Evolutionary conservation across 2,797 vertebrate species (phyloP).

Genomic region (Garrulus glandarius): DNA sequence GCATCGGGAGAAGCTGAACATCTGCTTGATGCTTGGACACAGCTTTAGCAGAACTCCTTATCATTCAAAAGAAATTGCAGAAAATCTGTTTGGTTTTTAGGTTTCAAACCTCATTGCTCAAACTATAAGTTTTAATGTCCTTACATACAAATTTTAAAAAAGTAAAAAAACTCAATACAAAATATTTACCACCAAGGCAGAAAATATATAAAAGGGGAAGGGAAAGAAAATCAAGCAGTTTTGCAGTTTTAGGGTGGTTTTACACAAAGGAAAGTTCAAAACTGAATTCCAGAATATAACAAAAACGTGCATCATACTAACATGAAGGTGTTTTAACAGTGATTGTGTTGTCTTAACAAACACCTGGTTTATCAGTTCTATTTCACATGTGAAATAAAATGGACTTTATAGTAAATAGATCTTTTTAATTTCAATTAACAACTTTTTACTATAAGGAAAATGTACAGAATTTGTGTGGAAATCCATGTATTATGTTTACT

Average conservation of each 20-base stretch:
- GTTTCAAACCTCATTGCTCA: neutral
- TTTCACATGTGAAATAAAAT: slow-evolving; percentile 56
- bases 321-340: slow-evolving; percentile 52
- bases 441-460: slow-evolving; percentile 40
- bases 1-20: slow-evolving; percentile 42
- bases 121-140: neutral
- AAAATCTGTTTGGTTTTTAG: slow-evolving; percentile 17
- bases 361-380: neutral
- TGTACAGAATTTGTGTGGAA: slow-evolving; percentile 53
- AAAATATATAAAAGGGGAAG: neutral
- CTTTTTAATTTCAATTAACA: slow-evolving; percentile 52
- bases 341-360: slow-evolving; percentile 40
- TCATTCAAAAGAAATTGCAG: neutral
- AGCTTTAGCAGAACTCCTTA: slow-evolving; percentile 23
- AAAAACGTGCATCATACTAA: slow-evolving; percentile 21
- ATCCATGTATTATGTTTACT: slow-evolving; percentile 55
- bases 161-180: neutral
- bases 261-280: slow-evolving; percentile 22
- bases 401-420: slow-evolving; percentile 55
- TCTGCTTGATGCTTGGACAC: neutral
- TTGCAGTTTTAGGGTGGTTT: neutral
- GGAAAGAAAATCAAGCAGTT: neutral
- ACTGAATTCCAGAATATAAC: slow-evolving; percentile 5
- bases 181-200: neutral
- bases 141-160: neutral